These are phyloP conservation scores for Athalia circularis DNA, from an alignment of 2,888 invertebrate genomes.

Conservation along the genomic window DNA sequence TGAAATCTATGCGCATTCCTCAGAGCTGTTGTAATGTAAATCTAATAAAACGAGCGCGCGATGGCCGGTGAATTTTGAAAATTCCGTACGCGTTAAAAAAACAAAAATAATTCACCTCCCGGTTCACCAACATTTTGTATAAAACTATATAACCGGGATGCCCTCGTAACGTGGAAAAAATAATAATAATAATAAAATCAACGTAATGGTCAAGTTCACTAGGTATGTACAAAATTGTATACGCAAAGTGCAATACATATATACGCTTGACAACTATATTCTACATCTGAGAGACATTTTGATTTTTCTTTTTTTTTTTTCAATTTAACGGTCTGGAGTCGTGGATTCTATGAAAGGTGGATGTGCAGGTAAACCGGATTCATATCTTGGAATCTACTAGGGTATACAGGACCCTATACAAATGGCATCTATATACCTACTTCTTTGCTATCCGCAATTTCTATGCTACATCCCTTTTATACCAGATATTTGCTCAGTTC, in stretches of 20 bases:
- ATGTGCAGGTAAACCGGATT: slow-evolving; percentile 62
- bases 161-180: no score
- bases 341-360: slow-evolving; percentile 54
- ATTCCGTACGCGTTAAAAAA: no score
- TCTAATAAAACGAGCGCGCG: no score
- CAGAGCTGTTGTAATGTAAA: background rate
- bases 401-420: slow-evolving; percentile 51
- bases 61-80: no score
- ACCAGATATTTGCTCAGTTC: slow-evolving; percentile 26
- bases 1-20: slow-evolving; percentile 28
- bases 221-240: background rate
- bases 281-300: slow-evolving; percentile 55
- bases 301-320: slow-evolving; percentile 52
- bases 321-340: slow-evolving; percentile 51
- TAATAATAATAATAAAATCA: no score
- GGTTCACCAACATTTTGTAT: no score
- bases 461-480: no score
- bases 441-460: no score
- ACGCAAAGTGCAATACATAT: slow-evolving; percentile 43
- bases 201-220: slow-evolving; percentile 15
- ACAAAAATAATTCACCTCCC: no score
- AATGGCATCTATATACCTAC: slow-evolving; percentile 34
- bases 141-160: no score
- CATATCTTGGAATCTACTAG: slow-evolving; percentile 61
- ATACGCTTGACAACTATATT: slow-evolving; percentile 59